These are phyloP conservation scores for Phaethon lepturus DNA, from an alignment of 2,113 vertebrate species.

Conservation along the genomic window DNA sequence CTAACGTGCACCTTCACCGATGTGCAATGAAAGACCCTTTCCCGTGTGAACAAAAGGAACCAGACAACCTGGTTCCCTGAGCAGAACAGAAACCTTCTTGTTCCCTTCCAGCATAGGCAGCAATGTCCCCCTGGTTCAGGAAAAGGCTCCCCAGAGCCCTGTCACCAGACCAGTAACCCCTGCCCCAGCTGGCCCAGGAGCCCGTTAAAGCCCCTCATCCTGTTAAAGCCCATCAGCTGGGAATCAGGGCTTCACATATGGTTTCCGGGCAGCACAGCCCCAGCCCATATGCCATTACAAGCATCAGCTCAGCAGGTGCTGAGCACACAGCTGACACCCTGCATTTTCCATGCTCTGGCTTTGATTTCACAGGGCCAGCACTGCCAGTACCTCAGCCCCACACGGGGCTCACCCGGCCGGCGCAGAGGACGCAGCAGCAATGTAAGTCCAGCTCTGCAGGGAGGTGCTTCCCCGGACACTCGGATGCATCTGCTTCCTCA, in stretches of 20 bases:
- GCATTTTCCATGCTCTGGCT: neutral
- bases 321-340: neutral
- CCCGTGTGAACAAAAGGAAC: neutral
- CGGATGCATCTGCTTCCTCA: accelerated
- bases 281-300: accelerated
- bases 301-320: neutral
- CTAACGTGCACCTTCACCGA: accelerated
- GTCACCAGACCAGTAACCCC: neutral
- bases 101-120: neutral
- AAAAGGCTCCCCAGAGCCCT: neutral
- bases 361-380: neutral
- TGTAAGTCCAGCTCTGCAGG: neutral
- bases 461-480: neutral
- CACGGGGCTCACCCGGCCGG: accelerated
- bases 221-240: neutral
- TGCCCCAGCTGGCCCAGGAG: neutral
- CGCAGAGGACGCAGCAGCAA: accelerated
- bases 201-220: neutral
- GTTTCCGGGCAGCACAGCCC: neutral
- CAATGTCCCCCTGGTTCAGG: no score
- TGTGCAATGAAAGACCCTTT: neutral
- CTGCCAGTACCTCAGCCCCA: accelerated
- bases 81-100: neutral
- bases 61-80: neutral
- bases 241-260: accelerated